phyloP scores from a whole-genome alignment of 2,113 vertebrate species.

The Periophthalmodon schlosseri region DNA sequence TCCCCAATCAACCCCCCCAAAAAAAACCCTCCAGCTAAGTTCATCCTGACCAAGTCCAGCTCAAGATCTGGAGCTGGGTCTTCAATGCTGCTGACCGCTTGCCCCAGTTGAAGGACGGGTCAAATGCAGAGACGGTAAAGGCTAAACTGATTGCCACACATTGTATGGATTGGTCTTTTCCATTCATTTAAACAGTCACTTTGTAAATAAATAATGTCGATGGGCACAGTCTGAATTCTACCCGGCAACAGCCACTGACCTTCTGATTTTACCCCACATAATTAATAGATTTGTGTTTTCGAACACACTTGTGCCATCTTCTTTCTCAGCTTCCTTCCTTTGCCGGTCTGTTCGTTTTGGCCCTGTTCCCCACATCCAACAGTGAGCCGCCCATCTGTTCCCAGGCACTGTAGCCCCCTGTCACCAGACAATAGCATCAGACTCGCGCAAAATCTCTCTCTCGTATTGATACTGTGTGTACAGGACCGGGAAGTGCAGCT shows the following conservation, averaged over 20 bases:
- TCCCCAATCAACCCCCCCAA: too few relatives aligned
- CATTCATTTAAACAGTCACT: too few relatives aligned
- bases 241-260: background rate
- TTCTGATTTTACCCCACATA: background rate
- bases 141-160: too few relatives aligned
- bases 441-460: background rate
- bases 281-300: conserved; percentile 14
- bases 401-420: conserved; percentile 33
- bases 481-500: background rate
- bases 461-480: conserved; percentile 12
- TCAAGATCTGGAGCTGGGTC: too few relatives aligned
- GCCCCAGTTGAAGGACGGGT: too few relatives aligned
- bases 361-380: conserved; percentile 33
- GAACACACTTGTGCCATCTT: conserved; percentile 11
- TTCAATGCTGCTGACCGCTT: too few relatives aligned
- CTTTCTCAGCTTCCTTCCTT: conserved; percentile 26
- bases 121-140: too few relatives aligned
- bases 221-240: background rate
- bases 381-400: conserved; percentile 58
- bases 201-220: too few relatives aligned
- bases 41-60: too few relatives aligned
- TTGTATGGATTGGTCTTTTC: too few relatives aligned
- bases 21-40: too few relatives aligned
- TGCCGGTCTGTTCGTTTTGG: conserved; percentile 46
- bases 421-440: conserved; percentile 21